phyloP scores from a whole-genome alignment of 37 sponge, comb jelly and placozoan species.

The Theonella swinhoei region DNA sequence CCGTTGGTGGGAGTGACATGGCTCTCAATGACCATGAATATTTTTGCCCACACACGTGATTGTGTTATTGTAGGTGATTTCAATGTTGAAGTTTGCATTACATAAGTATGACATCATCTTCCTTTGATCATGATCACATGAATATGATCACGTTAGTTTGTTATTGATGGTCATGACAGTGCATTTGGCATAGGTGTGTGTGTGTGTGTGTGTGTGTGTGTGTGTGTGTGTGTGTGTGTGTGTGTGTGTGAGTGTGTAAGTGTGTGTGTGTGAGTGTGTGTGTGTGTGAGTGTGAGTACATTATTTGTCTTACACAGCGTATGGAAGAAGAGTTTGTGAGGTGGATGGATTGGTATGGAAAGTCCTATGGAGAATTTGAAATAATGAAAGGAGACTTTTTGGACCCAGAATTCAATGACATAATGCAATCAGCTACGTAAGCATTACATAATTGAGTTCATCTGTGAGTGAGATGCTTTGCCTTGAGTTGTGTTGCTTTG shows the following conservation, averaged over 20 bases:
- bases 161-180: too few species aligned
- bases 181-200: too few species aligned
- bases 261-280: conserved; percentile 15
- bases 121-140: too few species aligned
- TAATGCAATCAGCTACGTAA: conserved; percentile 83
- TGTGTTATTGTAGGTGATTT: neutral
- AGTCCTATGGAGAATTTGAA: conserved; percentile 90
- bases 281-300: conserved; percentile 14
- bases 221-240: too few species aligned
- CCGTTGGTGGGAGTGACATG: neutral
- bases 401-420: conserved; percentile 49
- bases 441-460: neutral
- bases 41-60: neutral
- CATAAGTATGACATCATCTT: too few species aligned
- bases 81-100: too few species aligned
- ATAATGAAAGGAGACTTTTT: conserved; percentile 91
- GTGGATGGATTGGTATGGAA: conserved; percentile 99
- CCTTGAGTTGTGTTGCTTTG: too few species aligned
- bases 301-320: conserved; percentile 42
- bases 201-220: too few species aligned
- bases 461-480: too few species aligned
- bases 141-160: too few species aligned
- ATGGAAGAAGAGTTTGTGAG: conserved; percentile 88
- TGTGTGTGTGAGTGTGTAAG: conserved; percentile 10
- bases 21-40: neutral